Conservation (phyloP, 2,113 vertebrate genomes). For the Phyllostomus hastatus region DNA sequence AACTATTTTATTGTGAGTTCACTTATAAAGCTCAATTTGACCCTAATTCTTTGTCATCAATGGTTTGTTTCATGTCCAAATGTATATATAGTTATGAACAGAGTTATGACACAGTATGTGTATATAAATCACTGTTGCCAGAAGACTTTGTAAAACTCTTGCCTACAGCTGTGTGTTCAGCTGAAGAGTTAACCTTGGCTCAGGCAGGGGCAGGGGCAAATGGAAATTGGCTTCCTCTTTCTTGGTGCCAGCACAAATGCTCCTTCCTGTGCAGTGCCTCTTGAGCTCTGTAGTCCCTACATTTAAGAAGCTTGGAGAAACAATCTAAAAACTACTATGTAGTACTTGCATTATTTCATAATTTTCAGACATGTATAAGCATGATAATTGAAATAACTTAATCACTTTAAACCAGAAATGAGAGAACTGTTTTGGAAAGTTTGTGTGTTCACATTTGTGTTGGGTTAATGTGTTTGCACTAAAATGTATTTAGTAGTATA, state of each 20-base stretch:
- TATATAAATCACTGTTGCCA: not conserved
- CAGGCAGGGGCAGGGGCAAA: not conserved
- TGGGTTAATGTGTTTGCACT: constrained; percentile 47
- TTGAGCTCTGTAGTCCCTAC: not conserved
- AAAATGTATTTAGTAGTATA: not conserved
- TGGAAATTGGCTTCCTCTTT: not conserved
- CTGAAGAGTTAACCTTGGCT: not conserved
- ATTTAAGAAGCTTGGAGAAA: not conserved
- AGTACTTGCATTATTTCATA: not conserved
- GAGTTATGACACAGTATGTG: not conserved
- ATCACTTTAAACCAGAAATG: constrained; percentile 11
- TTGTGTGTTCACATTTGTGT: constrained; percentile 28
- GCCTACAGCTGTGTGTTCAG: not conserved
- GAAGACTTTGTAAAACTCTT: not conserved
- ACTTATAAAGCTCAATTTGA: not conserved
- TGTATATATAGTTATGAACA: not conserved
- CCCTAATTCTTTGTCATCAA: not conserved
- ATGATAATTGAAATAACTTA: not conserved
- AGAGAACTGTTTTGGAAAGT: constrained; percentile 5
- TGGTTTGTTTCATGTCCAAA: not conserved
- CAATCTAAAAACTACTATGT: not conserved
- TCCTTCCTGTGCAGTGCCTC: accelerated
- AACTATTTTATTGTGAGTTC: constrained; percentile 10
- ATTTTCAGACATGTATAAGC: not conserved
- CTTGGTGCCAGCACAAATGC: not conserved